A percentile compares a stretch with the other conserved stretches of the same genome.
These are phyloP conservation scores for Guaruba guarouba DNA, from an alignment of 2,113 vertebrate species.

Conservation along the genomic window DNA sequence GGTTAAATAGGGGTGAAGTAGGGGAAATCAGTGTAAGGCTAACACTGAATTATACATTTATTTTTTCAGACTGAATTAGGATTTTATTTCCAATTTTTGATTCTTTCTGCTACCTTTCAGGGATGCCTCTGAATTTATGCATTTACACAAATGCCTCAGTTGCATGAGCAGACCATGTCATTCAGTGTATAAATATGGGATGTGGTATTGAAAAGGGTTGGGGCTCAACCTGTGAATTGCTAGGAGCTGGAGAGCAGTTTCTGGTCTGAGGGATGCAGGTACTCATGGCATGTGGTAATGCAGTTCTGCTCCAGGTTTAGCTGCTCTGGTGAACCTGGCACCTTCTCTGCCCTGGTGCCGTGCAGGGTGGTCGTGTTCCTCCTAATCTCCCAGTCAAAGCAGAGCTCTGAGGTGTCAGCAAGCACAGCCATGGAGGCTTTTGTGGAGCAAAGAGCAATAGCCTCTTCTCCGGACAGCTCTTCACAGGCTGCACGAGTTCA, in stretches of 20 bases:
- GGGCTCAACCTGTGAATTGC: not conserved
- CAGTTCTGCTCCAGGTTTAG: not conserved
- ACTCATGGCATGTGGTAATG: fast-evolving
- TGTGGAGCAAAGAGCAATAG: not conserved
- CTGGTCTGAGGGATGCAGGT: not conserved
- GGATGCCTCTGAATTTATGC: not conserved
- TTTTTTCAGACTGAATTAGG: not conserved
- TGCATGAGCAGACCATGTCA: not conserved
- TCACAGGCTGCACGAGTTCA: not conserved
- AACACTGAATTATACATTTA: not conserved
- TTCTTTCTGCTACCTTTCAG: not conserved
- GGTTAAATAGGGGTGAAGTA: not conserved
- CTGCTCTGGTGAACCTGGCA: not conserved
- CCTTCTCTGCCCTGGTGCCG: not conserved
- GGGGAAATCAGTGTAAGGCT: not conserved
- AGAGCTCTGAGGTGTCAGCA: not conserved
- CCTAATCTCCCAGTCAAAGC: not conserved
- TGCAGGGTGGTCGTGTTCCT: fast-evolving
- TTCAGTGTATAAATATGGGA: not conserved
- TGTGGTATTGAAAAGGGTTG: too few species aligned
- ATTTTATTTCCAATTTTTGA: not conserved
- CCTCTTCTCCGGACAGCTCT: not conserved
- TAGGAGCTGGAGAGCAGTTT: not conserved
- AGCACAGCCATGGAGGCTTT: fast-evolving
- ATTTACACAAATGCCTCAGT: not conserved